phyloP scores from a whole-genome alignment of 2,113 vertebrate species.

The Forbesichthys papilliferus region DNA sequence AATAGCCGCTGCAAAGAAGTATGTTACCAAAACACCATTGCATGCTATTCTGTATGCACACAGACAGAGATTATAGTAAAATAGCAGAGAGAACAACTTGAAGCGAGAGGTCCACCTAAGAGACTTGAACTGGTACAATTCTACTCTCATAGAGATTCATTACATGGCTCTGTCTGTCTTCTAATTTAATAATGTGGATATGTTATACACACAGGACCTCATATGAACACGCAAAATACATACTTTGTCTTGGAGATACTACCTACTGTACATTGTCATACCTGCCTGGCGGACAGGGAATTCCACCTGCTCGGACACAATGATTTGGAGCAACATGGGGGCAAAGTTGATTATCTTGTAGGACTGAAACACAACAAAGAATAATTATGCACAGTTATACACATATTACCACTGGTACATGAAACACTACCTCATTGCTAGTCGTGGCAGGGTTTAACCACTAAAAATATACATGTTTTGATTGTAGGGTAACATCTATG shows the following conservation, averaged over 20 bases:
- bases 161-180: too few relatives aligned
- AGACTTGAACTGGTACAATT: too few relatives aligned
- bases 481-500: too few relatives aligned
- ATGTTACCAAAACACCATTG: conserved; percentile 12
- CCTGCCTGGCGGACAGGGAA: conserved; percentile 97
- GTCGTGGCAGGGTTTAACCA: not conserved
- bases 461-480: too few relatives aligned
- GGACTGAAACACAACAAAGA: conserved; percentile 80
- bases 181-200: too few relatives aligned
- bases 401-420: not conserved
- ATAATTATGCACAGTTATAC: not conserved
- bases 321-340: conserved; percentile 94
- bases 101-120: too few relatives aligned
- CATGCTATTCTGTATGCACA: not conserved
- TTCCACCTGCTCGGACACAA: conserved; percentile 94
- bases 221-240: too few relatives aligned
- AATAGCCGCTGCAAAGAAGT: conserved; percentile 83
- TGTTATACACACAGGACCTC: too few relatives aligned
- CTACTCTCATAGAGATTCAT: too few relatives aligned
- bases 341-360: conserved; percentile 99
- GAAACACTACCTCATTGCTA: too few relatives aligned
- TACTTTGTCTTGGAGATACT: too few relatives aligned
- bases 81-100: too few relatives aligned
- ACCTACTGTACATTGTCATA: conserved; percentile 59
- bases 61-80: not conserved